Conservation (phyloP, 2,113 vertebrate species). For the Apus apus region DNA sequence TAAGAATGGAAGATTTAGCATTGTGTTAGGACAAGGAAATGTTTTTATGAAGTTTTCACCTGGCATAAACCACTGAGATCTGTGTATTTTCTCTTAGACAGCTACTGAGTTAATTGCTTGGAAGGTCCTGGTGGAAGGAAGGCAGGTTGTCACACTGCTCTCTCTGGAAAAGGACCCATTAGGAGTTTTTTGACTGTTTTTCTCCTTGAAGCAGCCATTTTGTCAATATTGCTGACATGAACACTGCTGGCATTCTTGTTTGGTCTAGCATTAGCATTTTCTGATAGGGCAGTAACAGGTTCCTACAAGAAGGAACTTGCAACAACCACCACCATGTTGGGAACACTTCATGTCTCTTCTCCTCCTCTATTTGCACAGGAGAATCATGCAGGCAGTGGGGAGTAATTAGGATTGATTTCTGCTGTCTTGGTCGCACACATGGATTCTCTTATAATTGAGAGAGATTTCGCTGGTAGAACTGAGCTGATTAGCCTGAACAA, state of each 20-base stretch:
- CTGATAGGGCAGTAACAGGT: background rate
- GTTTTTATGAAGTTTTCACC: background rate
- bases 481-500: conserved; percentile 64
- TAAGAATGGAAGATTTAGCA: background rate
- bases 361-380: conserved; percentile 8
- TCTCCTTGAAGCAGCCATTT: background rate
- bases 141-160: fast-evolving
- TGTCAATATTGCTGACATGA: background rate
- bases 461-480: conserved; percentile 25
- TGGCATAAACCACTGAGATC: fast-evolving
- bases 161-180: background rate
- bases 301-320: background rate
- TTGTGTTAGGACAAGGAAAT: background rate
- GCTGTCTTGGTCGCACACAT: conserved; percentile 35
- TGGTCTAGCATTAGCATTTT: background rate
- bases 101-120: background rate
- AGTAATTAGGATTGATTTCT: conserved; percentile 69
- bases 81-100: background rate
- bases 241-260: background rate
- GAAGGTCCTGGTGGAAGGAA: background rate
- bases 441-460: conserved; percentile 62
- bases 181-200: background rate
- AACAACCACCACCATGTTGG: fast-evolving
- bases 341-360: background rate
- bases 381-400: conserved; percentile 25